Evolutionary conservation across 2,888 invertebrate species (phyloP).

Genomic region (Acleris laterana): DNA sequence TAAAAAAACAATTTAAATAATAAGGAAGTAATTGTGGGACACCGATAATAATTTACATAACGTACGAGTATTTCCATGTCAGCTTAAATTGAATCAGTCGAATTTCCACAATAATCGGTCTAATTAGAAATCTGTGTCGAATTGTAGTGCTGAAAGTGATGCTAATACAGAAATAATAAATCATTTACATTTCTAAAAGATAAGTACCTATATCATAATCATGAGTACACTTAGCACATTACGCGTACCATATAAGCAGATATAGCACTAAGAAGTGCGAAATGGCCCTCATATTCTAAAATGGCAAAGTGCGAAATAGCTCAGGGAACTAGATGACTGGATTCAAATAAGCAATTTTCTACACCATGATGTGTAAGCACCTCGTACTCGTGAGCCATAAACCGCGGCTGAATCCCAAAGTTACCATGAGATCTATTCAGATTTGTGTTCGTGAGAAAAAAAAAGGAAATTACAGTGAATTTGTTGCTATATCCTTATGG

Average conservation of each 20-base stretch:
- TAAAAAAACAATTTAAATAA: too few species aligned
- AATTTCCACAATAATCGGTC: too few species aligned
- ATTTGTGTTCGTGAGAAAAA: slow-evolving; percentile 75
- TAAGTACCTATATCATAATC: too few species aligned
- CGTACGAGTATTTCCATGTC: too few species aligned
- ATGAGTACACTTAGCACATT: not conserved
- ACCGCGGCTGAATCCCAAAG: slow-evolving; percentile 58
- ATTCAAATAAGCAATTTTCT: slow-evolving; percentile 75
- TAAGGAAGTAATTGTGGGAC: too few species aligned
- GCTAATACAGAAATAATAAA: too few species aligned
- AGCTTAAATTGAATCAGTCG: too few species aligned
- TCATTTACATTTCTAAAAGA: too few species aligned
- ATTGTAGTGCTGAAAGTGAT: too few species aligned
- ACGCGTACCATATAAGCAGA: not conserved
- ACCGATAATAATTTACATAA: too few species aligned
- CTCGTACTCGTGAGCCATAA: slow-evolving; percentile 63
- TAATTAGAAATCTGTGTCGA: too few species aligned
- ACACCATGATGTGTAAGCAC: slow-evolving; percentile 50
- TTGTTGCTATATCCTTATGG: slow-evolving; percentile 79
- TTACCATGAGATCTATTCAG: slow-evolving; percentile 60
- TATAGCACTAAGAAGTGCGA: slow-evolving; percentile 14
- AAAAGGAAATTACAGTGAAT: slow-evolving; percentile 80
- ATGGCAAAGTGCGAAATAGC: slow-evolving; percentile 53
- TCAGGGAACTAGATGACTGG: slow-evolving; percentile 56
- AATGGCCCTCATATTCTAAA: slow-evolving; percentile 39